These are phyloP conservation scores for human (Homo sapiens) DNA, from an alignment of 2,113 vertebrate genomes.

Conservation along the genomic window DNA sequence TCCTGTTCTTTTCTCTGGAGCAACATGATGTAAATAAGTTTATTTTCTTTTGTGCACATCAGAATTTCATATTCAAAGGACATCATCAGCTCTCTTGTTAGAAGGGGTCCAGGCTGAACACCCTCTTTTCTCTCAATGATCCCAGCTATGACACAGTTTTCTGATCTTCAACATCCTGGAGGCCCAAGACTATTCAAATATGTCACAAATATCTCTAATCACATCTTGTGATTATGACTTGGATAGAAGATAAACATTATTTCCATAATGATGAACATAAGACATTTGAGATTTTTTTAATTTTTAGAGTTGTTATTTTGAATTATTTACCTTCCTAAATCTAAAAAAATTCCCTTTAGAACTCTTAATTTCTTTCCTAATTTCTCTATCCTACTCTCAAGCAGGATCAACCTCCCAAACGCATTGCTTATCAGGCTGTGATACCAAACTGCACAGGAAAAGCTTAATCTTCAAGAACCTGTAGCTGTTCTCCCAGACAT, in stretches of 20 bases:
- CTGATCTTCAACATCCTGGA: background rate
- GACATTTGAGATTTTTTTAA: background rate
- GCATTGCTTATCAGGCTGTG: conserved; percentile 3
- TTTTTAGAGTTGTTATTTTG: background rate
- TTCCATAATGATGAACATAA: background rate
- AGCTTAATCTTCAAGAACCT: conserved; percentile 48
- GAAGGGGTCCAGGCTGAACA: background rate
- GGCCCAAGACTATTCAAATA: background rate
- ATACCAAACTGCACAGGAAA: conserved; percentile 17
- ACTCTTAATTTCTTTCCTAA: background rate
- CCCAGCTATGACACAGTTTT: background rate
- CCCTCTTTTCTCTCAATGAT: background rate
- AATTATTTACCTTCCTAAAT: background rate
- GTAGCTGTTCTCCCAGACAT: conserved; percentile 4
- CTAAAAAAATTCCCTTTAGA: conserved; percentile 1
- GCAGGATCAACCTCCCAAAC: background rate
- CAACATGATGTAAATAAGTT: background rate
- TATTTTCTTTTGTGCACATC: background rate
- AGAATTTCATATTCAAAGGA: background rate
- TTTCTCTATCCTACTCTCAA: background rate
- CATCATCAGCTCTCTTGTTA: background rate
- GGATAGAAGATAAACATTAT: background rate
- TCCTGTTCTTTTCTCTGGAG: background rate
- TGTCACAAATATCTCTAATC: background rate
- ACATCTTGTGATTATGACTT: background rate